Conservation (phyloP, 1,140 invertebrate genomes). For the Paraescarpia echinospica region DNA sequence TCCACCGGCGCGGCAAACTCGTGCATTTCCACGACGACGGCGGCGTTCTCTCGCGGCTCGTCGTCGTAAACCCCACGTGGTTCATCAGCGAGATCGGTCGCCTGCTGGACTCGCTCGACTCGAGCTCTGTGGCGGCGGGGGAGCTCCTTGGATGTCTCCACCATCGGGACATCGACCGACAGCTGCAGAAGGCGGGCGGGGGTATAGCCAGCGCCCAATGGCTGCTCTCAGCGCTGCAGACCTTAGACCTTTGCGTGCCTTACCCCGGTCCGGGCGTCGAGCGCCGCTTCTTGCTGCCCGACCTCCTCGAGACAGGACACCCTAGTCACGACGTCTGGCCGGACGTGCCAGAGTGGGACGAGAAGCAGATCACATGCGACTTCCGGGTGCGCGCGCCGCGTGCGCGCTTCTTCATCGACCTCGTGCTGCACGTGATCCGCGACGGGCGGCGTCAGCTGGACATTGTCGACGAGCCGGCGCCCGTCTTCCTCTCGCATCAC, state of each 20-base stretch:
- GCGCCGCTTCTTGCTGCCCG: slow-evolving; percentile 23
- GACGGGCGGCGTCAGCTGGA: slow-evolving; percentile 26
- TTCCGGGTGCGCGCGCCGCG: slow-evolving; percentile 26
- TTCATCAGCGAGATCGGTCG: slow-evolving; percentile 28
- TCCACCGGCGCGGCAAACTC: slow-evolving; percentile 30
- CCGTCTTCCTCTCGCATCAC: slow-evolving; percentile 31
- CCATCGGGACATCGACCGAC: slow-evolving; percentile 30
- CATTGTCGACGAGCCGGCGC: slow-evolving; percentile 28
- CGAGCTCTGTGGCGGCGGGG: not conserved
- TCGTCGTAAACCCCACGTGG: slow-evolving; percentile 32
- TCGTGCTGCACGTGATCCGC: slow-evolving; percentile 25
- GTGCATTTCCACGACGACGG: slow-evolving; percentile 28
- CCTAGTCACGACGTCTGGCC: slow-evolving; percentile 33
- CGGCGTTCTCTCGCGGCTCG: slow-evolving; percentile 20
- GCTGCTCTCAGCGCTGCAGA: slow-evolving; percentile 30
- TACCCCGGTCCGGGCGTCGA: slow-evolving; percentile 16
- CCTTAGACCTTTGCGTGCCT: slow-evolving; percentile 27
- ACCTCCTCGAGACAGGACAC: slow-evolving; percentile 28
- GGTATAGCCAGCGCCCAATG: slow-evolving; percentile 26
- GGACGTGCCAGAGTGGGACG: slow-evolving; percentile 32
- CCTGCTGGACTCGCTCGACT: slow-evolving; percentile 24
- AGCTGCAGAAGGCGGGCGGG: slow-evolving; percentile 26
- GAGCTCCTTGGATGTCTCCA: slow-evolving; percentile 25
- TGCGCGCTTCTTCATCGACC: slow-evolving; percentile 28
- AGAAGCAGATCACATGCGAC: slow-evolving; percentile 33